Conservation (phyloP, 1,140 invertebrate species). For the Thalassaphorura encarpata region DNA sequence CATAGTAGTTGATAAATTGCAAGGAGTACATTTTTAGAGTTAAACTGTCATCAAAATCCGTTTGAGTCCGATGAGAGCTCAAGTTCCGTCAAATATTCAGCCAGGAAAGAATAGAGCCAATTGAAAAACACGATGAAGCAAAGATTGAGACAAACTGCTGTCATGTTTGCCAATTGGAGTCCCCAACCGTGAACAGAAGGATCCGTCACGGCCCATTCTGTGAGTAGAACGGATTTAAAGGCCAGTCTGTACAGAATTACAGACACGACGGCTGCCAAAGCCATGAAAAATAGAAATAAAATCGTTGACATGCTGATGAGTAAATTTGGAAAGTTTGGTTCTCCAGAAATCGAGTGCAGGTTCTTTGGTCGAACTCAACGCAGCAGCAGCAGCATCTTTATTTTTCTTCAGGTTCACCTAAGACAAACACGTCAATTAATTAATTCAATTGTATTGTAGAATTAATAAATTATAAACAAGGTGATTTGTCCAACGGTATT, state of each 20-base stretch:
- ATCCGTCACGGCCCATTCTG: not conserved
- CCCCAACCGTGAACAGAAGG: constrained; percentile 16
- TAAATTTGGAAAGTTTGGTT: constrained; percentile 64
- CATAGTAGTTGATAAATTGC: constrained; percentile 98
- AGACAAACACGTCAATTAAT: constrained; percentile 58
- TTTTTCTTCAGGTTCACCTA: constrained; percentile 37
- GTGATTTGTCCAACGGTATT: too few species aligned
- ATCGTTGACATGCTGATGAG: constrained; percentile 67
- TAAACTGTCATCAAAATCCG: constrained; percentile 93
- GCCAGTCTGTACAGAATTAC: constrained; percentile 89
- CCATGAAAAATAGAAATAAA: constrained; percentile 56
- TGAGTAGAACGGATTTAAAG: constrained; percentile 58
- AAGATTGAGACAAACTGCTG: constrained; percentile 77
- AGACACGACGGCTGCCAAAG: constrained; percentile 73
- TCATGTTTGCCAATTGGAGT: constrained; percentile 53
- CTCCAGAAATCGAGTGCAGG: constrained; percentile 80
- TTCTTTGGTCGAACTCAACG: constrained; percentile 66
- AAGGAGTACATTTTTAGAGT: constrained; percentile 95
- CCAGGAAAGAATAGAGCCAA: constrained; percentile 75
- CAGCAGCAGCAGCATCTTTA: constrained; percentile 16
- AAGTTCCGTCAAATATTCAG: constrained; percentile 85
- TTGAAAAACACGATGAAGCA: constrained; percentile 77
- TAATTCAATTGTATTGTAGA: too few species aligned
- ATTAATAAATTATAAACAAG: too few species aligned
- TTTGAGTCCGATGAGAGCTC: constrained; percentile 90